phyloP scores from a whole-genome alignment of 2,113 vertebrate genomes.

The Athene noctua region DNA sequence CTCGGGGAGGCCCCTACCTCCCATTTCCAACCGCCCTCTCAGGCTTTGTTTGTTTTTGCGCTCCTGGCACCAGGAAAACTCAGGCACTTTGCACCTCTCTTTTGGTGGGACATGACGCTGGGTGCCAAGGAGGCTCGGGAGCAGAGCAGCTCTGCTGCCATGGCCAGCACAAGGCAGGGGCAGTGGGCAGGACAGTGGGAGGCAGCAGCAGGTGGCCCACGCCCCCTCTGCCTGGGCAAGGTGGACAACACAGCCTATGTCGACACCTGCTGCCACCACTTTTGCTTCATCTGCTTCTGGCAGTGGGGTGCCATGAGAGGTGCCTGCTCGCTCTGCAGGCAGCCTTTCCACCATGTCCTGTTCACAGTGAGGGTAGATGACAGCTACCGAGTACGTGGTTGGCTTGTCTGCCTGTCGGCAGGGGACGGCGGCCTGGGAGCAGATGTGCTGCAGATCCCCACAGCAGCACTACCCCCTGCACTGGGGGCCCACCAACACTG shows the following conservation, averaged over 20 bases:
- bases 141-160: neutral
- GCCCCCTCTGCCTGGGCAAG: too few species aligned
- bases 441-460: too few species aligned
- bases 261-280: too few species aligned
- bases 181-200: neutral
- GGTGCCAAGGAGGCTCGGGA: fast-evolving
- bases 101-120: fast-evolving
- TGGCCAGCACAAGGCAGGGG: neutral
- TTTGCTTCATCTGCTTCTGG: too few species aligned
- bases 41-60: neutral
- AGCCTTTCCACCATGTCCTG: too few species aligned
- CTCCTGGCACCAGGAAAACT: neutral
- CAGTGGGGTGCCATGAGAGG: too few species aligned
- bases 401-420: fast-evolving
- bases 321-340: too few species aligned
- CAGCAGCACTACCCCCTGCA: too few species aligned
- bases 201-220: neutral
- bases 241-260: too few species aligned
- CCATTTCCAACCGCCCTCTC: neutral
- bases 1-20: neutral
- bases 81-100: neutral
- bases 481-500: too few species aligned
- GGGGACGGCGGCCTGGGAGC: neutral
- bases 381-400: too few species aligned
- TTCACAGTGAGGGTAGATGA: too few species aligned